phyloP scores from a whole-genome alignment of 2,113 vertebrate genomes.

The Panthera tigris region DNA sequence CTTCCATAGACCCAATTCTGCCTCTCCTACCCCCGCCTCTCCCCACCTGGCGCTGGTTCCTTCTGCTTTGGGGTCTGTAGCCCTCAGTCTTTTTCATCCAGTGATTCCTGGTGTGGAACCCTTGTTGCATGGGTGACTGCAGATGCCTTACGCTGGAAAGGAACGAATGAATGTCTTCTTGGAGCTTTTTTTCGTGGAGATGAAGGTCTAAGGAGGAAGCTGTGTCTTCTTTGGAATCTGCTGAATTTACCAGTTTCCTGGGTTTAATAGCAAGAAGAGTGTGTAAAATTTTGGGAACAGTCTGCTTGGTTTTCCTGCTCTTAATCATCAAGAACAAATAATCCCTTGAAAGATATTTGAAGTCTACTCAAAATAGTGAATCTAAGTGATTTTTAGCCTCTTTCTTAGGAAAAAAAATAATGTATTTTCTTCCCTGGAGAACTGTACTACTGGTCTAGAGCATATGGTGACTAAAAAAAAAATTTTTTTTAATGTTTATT shows the following conservation, averaged over 20 bases:
- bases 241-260: not conserved
- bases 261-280: not conserved
- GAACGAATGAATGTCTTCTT: not conserved
- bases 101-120: not conserved
- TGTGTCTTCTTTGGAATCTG: not conserved
- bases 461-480: too few species aligned
- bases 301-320: not conserved
- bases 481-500: too few species aligned
- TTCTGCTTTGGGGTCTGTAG: not conserved
- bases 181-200: not conserved
- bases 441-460: not conserved
- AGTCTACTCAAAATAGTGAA: not conserved
- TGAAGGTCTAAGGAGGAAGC: not conserved
- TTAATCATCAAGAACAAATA: not conserved
- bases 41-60: not conserved
- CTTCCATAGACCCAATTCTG: accelerated
- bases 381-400: not conserved
- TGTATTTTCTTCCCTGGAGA: not conserved
- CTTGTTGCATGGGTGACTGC: not conserved
- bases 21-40: not conserved
- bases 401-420: not conserved
- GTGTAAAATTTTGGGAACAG: not conserved
- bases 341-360: not conserved
- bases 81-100: not conserved
- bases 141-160: not conserved